A percentile compares a stretch with the other conserved stretches of the same genome.
phyloP scores from a whole-genome alignment of 2,113 vertebrate genomes.

The Indicator maculatus region DNA sequence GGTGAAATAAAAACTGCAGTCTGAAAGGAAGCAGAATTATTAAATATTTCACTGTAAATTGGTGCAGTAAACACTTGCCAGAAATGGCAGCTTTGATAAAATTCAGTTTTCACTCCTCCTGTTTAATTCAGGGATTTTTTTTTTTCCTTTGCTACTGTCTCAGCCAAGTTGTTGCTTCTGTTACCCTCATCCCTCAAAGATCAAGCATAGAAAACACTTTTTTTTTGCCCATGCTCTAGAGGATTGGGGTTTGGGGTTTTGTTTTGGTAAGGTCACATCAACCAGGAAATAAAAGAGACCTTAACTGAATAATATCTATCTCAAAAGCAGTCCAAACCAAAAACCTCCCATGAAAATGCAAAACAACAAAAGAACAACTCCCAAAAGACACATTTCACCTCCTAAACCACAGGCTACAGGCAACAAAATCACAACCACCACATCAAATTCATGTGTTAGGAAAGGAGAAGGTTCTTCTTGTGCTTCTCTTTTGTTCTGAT shows the following conservation, averaged over 20 bases:
- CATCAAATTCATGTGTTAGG: no score
- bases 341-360: neutral
- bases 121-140: neutral
- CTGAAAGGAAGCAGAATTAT: conserved; percentile 51
- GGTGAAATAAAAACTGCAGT: conserved; percentile 43
- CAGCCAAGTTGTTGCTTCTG: conserved; percentile 4
- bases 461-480: neutral
- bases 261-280: neutral
- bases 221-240: neutral
- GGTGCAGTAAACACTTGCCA: conserved; percentile 13
- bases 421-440: neutral
- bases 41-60: conserved; percentile 49
- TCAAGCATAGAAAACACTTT: neutral
- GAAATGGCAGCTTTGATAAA: conserved; percentile 38
- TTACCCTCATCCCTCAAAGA: neutral
- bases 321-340: neutral
- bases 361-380: neutral
- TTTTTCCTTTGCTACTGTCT: neutral
- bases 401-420: neutral
- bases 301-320: neutral
- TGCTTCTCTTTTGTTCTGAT: neutral
- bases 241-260: neutral
- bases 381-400: neutral
- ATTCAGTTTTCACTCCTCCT: conserved; percentile 43
- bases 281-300: neutral